Base-by-base conservation (phyloP, 2,888 invertebrate species). In the Drosophila paranaensis region DNA sequence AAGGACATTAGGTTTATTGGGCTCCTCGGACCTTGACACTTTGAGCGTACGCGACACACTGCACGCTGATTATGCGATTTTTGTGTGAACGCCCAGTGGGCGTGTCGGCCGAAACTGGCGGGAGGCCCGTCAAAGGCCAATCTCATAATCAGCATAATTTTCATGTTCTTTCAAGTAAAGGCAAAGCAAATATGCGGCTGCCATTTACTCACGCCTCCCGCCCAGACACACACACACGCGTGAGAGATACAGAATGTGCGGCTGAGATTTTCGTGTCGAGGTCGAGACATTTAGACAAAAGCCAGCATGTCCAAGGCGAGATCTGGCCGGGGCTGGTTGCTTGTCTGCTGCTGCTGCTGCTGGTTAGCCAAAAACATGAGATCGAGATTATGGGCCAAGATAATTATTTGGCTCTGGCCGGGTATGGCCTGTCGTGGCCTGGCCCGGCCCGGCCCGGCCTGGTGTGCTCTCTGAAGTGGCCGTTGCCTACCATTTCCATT, bases 111-210 rank as follows among this genome's bases (percentile, higher is more conserved):
- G 16, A 33, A 37, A n/a, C 57, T 48, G n/a, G n/a, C n/a, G n/a
- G 57, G 27, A 55, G 60, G 67, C 81, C 62, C 61, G 64, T 46
- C 53, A 77, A 66, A 66, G 71, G 75, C 68, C 84, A 85, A 81
- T 80, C 89, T 84, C 69, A 82, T 86, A 89, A 89, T 89, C 89
- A 87, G 86, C 79, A 89, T 87, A 87, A 86, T 89, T 89, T 77
- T 79, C 79, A 71, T 82, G 82, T 77, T 82, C 80, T 74, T 77
- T 79, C 71, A 81, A 65, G 69, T 71, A 64, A 74, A 69, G 63
- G 66, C 71, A 73, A 68, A 70, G 65, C 45, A 67, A 77, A 75
- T 67, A 69, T 72, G 65, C 75, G 54, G 42, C 62, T 56, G 43
- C 16, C 65, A 30, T 13, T 37, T 46, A 66, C 63, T 57, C 56